A percentile compares a stretch with the other conserved stretches of the same genome.
These are phyloP conservation scores for Calliscelio sp. DNA, from an alignment of 2,888 invertebrate species.

Conservation along the genomic window DNA sequence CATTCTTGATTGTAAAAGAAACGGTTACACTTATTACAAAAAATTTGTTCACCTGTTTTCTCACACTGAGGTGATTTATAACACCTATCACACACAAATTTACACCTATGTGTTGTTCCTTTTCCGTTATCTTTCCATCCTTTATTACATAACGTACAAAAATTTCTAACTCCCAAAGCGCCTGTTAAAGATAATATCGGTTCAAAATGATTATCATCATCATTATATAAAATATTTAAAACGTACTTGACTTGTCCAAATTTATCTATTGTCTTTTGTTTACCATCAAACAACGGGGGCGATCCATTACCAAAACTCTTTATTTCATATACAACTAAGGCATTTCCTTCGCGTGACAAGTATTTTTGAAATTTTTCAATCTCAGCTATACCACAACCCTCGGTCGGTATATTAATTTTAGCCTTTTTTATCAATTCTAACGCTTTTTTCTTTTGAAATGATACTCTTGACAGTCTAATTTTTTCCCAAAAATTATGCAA, in stretches of 20 bases:
- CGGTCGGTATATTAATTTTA: not conserved
- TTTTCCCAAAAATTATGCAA: not conserved
- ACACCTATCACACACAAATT: not conserved
- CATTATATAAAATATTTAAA: constrained; percentile 19
- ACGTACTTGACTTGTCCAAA: not conserved
- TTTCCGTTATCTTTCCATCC: not conserved
- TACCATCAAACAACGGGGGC: constrained; percentile 14
- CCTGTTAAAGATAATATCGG: constrained; percentile 5
- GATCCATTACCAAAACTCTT: not conserved
- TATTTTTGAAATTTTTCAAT: constrained; percentile 15
- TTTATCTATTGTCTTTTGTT: not conserved
- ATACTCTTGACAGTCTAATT: not conserved
- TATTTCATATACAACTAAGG: not conserved
- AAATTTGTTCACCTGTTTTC: not conserved
- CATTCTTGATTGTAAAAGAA: not conserved
- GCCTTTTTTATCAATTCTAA: not conserved
- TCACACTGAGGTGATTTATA: not conserved
- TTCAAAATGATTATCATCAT: constrained; percentile 9
- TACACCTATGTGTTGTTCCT: not conserved
- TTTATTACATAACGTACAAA: constrained; percentile 3
- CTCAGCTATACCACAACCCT: constrained; percentile 16
- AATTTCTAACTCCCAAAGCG: constrained; percentile 3
- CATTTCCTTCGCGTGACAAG: not conserved
- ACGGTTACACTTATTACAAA: constrained; percentile 14
- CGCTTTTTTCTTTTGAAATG: constrained; percentile 1